Conservation (phyloP, 2,797 vertebrate species). For the Emydoidea blandingii region DNA sequence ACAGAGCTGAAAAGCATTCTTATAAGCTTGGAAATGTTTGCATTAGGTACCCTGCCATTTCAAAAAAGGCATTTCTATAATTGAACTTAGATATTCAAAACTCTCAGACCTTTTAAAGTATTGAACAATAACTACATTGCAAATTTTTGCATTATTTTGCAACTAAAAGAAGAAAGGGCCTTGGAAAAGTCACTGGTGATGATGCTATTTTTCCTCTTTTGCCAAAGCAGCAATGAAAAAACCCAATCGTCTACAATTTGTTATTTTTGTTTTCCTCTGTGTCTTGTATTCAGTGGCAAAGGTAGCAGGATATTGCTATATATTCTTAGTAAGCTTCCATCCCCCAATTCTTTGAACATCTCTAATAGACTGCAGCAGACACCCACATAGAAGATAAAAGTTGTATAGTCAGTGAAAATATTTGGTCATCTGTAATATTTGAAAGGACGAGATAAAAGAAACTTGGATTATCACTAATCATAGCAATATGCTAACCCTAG, state of each 20-base stretch:
- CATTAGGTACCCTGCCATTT: constrained; percentile 41
- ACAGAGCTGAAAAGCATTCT: neutral
- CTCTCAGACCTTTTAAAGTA: neutral
- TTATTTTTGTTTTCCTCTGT: neutral
- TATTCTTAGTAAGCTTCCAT: neutral
- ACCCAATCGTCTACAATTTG: neutral
- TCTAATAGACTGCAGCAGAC: neutral
- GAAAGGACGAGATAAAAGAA: neutral
- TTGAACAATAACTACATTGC: neutral
- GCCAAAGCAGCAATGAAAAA: neutral
- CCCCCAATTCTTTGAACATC: neutral
- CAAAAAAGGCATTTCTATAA: constrained; percentile 42
- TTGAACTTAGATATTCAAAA: constrained; percentile 30
- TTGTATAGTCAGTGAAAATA: neutral
- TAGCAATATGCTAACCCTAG: neutral
- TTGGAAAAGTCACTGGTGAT: neutral
- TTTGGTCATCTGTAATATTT: neutral
- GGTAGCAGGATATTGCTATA: neutral
- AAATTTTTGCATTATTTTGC: fast-evolving
- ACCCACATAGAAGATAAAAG: neutral
- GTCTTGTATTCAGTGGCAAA: neutral
- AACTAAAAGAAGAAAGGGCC: neutral
- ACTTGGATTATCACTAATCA: neutral
- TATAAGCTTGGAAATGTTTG: constrained; percentile 32
- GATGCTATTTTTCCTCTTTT: neutral